These are phyloP conservation scores for Augochlora pura DNA, from an alignment of 1,140 invertebrate species.

Conservation along the genomic window DNA sequence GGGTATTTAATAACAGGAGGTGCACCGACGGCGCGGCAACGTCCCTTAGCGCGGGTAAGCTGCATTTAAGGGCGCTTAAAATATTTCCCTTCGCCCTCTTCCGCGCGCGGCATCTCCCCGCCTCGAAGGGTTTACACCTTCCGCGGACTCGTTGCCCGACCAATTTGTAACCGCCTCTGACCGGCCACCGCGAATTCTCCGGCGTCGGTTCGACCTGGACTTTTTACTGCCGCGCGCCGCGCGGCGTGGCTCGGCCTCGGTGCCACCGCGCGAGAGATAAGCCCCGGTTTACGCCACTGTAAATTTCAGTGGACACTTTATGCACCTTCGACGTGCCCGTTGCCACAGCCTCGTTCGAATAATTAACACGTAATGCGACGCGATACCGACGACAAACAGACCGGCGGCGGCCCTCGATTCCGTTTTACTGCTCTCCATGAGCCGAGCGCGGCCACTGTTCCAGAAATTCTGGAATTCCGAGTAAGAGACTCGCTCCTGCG, in stretches of 20 bases:
- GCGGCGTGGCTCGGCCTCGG: not conserved
- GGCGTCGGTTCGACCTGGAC: not conserved
- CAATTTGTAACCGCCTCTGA: not conserved
- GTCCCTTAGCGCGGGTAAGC: not conserved
- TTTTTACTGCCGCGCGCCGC: not conserved
- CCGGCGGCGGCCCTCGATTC: not conserved
- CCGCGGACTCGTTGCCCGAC: not conserved
- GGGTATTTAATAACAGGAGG: not conserved
- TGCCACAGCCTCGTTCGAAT: conserved; percentile 1
- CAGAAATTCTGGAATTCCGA: too few species aligned
- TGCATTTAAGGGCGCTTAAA: conserved; percentile 4
- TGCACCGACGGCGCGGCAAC: not conserved
- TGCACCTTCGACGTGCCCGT: not conserved
- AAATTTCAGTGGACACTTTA: not conserved
- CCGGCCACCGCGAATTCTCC: not conserved
- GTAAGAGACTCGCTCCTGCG: too few species aligned
- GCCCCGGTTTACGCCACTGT: not conserved
- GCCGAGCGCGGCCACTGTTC: too few species aligned
- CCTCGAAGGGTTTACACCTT: not conserved
- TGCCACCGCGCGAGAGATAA: not conserved
- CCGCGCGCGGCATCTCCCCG: not conserved
- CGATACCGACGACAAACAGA: not conserved
- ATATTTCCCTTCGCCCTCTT: not conserved
- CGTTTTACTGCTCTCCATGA: not conserved
- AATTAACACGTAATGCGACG: conserved; percentile 3